Evolutionary conservation across 2,113 vertebrate genomes (phyloP), one percentile per base, ranked within the genome.

Genomic region (Podarcis cretensis): DNA sequence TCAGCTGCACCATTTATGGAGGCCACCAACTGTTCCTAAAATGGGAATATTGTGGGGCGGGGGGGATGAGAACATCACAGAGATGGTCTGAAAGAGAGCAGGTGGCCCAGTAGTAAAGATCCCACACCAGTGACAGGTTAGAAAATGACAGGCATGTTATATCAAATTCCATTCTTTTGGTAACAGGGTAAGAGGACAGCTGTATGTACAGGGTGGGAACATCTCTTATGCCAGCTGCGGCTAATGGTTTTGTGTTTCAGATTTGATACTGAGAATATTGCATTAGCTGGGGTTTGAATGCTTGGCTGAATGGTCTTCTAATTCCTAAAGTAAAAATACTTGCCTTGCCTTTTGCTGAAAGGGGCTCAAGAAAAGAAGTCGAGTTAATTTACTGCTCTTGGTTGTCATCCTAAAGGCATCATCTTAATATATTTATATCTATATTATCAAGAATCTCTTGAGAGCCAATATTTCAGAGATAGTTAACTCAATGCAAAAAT

Each of bases 401-500:
- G 37, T 91, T 90, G 43, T 87, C 68, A 71, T 32, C 69, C 35
- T 91, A 37, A 74, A 85, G 92, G 81, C 2, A 82, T 10, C 86
- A 63, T 81, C 91, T 30, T 85, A 83, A 65, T 90, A 83, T 63
- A 14, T 63, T 18, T 63, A 14, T 63, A 14, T 63, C 59, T 63
- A 14, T 63, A 14, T 63, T 54, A 54, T 10, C 48, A 54, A 54
- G 48, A 54, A 63, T 75, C 25, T 66, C 89, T 93, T 59, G 71
- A 94, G 13, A 95, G 81, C 75, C 93, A 93, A 59, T 89, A 92
- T 93, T 94, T 96, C 90, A 91, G 87, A 94, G 89, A 89, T 95
- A 91, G 88, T 95, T 96, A 96, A 93, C 20, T 23, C 89, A 92
- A 92, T 89, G 75, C 94, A 95, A 94, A 96, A 94, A 96, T 96